Evolutionary conservation across 2,797 vertebrate genomes (phyloP).

Genomic region (Neomorphus geoffroyi): DNA sequence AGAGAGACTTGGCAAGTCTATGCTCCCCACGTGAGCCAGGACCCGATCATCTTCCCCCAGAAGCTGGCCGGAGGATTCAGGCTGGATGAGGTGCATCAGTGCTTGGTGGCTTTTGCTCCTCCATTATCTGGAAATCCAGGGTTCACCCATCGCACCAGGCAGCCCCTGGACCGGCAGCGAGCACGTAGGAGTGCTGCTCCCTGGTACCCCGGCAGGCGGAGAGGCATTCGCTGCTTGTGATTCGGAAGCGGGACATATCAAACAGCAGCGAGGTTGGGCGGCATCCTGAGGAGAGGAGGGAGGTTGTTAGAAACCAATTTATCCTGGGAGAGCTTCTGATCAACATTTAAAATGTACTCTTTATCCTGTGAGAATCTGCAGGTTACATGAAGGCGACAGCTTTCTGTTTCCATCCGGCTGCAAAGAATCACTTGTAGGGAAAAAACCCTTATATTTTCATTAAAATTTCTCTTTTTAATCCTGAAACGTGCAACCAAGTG

Average conservation of each 20-base stretch:
- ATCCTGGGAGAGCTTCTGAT: background rate
- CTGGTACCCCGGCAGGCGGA: background rate
- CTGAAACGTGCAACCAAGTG: background rate
- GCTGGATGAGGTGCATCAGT: background rate
- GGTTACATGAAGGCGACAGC: background rate
- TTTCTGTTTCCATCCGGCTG: background rate
- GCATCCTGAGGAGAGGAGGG: background rate
- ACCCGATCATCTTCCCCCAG: background rate
- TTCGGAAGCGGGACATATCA: accelerated
- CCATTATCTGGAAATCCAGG: accelerated
- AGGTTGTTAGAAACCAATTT: background rate
- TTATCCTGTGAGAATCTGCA: background rate
- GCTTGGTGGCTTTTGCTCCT: background rate
- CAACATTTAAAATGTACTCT: background rate
- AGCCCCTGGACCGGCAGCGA: background rate
- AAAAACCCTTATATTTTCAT: background rate
- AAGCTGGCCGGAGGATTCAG: background rate
- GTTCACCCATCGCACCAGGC: accelerated
- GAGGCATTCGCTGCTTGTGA: accelerated
- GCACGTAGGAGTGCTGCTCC: background rate
- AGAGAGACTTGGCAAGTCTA: background rate
- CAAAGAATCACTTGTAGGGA: background rate
- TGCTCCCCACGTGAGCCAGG: accelerated
- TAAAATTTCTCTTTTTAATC: background rate
- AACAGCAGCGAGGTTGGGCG: background rate